These are phyloP conservation scores for Pemphredon lugubris DNA, from an alignment of 2,888 invertebrate species.

Conservation along the genomic window DNA sequence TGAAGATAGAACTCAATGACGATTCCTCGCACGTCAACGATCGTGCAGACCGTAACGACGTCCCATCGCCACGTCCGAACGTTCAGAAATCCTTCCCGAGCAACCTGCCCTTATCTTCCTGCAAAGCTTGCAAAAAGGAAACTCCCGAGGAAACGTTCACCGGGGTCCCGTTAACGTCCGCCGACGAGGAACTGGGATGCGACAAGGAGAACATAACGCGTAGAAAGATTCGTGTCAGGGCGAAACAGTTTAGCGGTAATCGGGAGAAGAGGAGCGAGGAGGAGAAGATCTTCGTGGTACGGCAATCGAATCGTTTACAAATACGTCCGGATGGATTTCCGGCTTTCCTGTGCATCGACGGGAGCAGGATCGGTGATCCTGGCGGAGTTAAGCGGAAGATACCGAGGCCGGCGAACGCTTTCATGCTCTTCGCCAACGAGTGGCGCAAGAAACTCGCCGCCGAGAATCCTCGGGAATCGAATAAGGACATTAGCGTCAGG, in stretches of 20 bases:
- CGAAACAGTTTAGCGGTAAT: conserved; percentile 54
- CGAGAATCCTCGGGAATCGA: conserved; percentile 83
- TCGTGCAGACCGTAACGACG: neutral
- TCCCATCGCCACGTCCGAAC: too few relatives aligned
- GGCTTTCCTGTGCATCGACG: conserved; percentile 56
- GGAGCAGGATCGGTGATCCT: conserved; percentile 48
- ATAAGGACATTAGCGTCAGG: conserved; percentile 85
- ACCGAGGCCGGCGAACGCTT: conserved; percentile 85
- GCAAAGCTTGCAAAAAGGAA: conserved; percentile 12
- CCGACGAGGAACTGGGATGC: conserved; percentile 22
- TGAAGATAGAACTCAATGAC: conserved; percentile 20
- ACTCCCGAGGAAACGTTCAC: neutral
- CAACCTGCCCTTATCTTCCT: neutral
- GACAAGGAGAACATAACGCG: conserved; percentile 50
- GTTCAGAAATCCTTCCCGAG: neutral
- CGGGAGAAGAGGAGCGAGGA: conserved; percentile 45
- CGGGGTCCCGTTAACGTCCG: conserved; percentile 18
- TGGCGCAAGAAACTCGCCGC: conserved; percentile 84
- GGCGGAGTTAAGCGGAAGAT: conserved; percentile 80
- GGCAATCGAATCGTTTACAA: conserved; percentile 50
- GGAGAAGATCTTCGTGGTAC: conserved; percentile 56
- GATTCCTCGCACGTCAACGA: neutral
- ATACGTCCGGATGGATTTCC: conserved; percentile 43
- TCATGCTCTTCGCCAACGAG: conserved; percentile 86
- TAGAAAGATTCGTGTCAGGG: conserved; percentile 65